These are phyloP conservation scores for Leucopternis melanops DNA, from an alignment of 2,113 vertebrate genomes.

Conservation along the genomic window DNA sequence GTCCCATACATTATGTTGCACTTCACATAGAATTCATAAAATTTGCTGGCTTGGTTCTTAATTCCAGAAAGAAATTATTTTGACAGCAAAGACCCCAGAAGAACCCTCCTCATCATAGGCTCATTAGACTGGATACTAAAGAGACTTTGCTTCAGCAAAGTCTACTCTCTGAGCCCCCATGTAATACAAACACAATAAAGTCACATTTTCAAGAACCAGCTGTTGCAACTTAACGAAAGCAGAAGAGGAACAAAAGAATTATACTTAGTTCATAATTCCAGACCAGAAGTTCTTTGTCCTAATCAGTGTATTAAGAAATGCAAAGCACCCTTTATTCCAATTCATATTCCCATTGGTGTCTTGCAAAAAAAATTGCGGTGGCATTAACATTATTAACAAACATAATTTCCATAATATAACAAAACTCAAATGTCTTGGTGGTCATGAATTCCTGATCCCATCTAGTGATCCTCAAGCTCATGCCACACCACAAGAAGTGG, in stretches of 20 bases:
- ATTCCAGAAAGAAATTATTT: neutral
- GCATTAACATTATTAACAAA: neutral
- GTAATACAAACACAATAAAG: neutral
- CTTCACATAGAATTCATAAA: neutral
- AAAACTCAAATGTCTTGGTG: neutral
- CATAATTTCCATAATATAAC: neutral
- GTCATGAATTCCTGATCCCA: neutral
- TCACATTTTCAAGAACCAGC: neutral
- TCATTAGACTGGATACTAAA: neutral
- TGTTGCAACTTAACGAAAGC: neutral
- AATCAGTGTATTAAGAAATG: neutral
- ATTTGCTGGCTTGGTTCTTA: neutral
- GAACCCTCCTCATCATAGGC: neutral
- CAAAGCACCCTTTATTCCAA: neutral
- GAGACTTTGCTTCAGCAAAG: neutral
- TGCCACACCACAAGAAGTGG: neutral
- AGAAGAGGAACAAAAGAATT: neutral
- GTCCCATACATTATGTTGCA: neutral
- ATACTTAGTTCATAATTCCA: neutral
- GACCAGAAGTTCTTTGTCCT: neutral
- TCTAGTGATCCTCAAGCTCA: neutral
- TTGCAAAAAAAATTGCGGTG: neutral
- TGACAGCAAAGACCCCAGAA: neutral
- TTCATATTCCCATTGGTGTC: neutral
- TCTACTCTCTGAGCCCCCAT: neutral